These are phyloP conservation scores for Callosobruchus maculatus DNA, from an alignment of 2,888 invertebrate genomes.

Conservation along the genomic window DNA sequence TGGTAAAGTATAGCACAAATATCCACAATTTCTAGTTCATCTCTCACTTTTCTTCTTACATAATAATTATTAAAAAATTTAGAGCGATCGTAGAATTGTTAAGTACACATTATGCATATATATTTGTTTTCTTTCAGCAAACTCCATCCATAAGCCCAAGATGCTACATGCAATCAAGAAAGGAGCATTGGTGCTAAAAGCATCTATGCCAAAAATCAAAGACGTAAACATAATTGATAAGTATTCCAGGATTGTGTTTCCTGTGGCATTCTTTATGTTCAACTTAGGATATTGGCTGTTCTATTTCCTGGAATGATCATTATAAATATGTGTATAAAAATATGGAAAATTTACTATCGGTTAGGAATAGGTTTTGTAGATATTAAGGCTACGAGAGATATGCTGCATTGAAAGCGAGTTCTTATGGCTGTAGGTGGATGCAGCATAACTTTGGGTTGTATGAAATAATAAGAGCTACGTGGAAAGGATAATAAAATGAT, in stretches of 20 bases:
- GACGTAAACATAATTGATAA: constrained; percentile 98
- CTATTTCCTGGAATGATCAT: constrained; percentile 52
- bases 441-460: neutral
- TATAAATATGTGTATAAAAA: neutral
- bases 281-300: constrained; percentile 96
- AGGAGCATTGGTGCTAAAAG: constrained; percentile 80
- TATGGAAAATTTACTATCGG: neutral
- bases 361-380: neutral
- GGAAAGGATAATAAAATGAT: no score
- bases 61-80: no score
- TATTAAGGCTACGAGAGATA: neutral
- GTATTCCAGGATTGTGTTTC: constrained; percentile 93
- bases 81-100: no score
- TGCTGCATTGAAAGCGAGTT: neutral
- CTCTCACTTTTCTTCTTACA: no score
- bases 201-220: constrained; percentile 92
- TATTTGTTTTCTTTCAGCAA: constrained; percentile 46
- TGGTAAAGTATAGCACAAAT: no score
- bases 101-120: neutral
- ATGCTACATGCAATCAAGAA: constrained; percentile 78
- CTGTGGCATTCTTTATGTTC: constrained; percentile 91
- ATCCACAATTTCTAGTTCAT: no score
- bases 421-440: neutral
- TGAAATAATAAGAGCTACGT: no score
- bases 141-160: constrained; percentile 60